Evolutionary conservation across 2,888 invertebrate genomes (phyloP).

Genomic region (Eilema depressum): DNA sequence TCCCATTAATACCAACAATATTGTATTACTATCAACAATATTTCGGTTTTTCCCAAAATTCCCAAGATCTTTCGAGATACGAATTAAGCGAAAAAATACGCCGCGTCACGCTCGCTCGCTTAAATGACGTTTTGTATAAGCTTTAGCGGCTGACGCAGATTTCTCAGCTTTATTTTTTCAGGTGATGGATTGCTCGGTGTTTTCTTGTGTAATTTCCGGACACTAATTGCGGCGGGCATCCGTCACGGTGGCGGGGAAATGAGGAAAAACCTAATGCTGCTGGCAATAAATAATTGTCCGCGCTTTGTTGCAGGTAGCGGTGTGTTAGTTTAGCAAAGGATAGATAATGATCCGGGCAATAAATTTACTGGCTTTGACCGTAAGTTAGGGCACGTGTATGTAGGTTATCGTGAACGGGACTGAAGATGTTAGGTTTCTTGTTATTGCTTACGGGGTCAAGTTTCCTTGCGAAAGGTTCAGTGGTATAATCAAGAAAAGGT

Average conservation of each 20-base stretch:
- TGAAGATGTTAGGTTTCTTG: too few species aligned
- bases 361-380: background rate
- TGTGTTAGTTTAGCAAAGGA: conserved; percentile 19
- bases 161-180: conserved; percentile 80
- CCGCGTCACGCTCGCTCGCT: conserved; percentile 41
- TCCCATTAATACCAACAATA: conserved; percentile 25
- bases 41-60: conserved; percentile 15
- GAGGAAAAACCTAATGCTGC: conserved; percentile 72
- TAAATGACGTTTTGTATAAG: conserved; percentile 67
- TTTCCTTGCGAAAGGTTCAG: too few species aligned
- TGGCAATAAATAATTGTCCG: conserved; percentile 63
- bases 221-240: conserved; percentile 83
- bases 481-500: background rate
- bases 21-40: conserved; percentile 1
- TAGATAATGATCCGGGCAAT: conserved; percentile 3
- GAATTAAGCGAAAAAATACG: conserved; percentile 32
- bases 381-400: background rate
- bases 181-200: conserved; percentile 84
- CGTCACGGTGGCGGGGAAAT: conserved; percentile 74
- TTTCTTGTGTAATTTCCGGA: conserved; percentile 86
- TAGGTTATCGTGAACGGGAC: background rate
- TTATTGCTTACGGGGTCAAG: too few species aligned
- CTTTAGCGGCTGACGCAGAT: conserved; percentile 72
- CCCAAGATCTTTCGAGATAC: conserved; percentile 29
- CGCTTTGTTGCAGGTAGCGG: conserved; percentile 41